Base-by-base conservation (phyloP, 1,140 invertebrate genomes). In the Hylaeus volcanicus region DNA sequence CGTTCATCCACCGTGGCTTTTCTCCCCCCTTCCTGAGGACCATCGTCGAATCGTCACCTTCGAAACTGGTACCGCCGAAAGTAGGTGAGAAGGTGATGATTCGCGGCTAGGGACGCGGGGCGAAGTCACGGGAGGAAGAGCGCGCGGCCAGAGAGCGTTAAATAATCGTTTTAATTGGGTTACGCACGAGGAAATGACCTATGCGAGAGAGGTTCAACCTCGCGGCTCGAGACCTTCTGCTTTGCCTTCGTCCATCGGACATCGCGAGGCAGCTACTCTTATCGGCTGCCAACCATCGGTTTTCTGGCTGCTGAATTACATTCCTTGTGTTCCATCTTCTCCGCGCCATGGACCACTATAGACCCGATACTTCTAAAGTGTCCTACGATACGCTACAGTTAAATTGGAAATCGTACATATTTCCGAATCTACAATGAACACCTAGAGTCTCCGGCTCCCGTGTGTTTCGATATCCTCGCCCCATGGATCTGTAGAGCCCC, bases 151-250 rank as follows among this genome's bases (percentile, higher is more conserved):
- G 84, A 81, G 87, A 81, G 87, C 84, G 89, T 93, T 92, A 89
- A 91, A 90, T 93, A 93, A 93, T 93, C 92, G 86, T 80, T 83
- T 88, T 92, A 93, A 93, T 93, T 93, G 83, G 92, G 92, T 92
- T 93, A 91, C 89, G 91, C 91, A 93, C 88, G 91, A 93, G 92
- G 92, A 93, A 93, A 91, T 92, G 90, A 90, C 90, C 92, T 91
- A 91, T 90, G 90, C 88, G 84, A 82, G 76, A 82, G 78, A 78
- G 69, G 63, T 55, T 70, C 58, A 89, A 88, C 78, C 83, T 89
- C 83, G 84, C 82, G 85, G 86, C 88, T 91, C 85, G 85, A 89
- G 88, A 90, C 85, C 83, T 88, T 89, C 88, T 90, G 88, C 83
- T 83, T 88, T 84, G 58, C 68, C 43, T 63, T 77, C 77, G 65